Evolutionary conservation across 2,797 vertebrate genomes (phyloP), one percentile per base, ranked within the genome.

Genomic region (Lithobates sylvaticus): DNA sequence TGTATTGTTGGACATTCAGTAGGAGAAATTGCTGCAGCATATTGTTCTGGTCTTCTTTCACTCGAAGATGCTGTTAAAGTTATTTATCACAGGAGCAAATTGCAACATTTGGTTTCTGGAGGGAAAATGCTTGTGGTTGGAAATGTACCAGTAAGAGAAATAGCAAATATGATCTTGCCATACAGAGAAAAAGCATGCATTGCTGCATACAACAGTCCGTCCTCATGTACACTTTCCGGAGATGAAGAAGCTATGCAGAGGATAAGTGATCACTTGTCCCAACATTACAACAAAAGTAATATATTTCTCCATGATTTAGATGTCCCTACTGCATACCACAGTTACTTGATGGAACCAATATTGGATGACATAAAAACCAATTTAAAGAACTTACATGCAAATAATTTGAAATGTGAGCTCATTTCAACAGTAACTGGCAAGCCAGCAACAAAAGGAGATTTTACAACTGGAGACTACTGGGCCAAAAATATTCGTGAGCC

Each of bases 101-200:
- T 96, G 36, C 97, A 98, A 92, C 91, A 91, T 61, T 95, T 90
- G 82, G 95, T 95, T n/a, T 89, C 89, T 3, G 91, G 93, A 0
- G 96, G 97, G n/a, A 97, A 93, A 88, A 98, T 98, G 97, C 88
- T 97, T 80, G 93, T 96, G n/a, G 91, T 97, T 42, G 92, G 97
- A 71, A 97, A 97, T 87, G 88, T 96, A 81, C 88, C 92, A 0
- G 89, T 96, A 10, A 88, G 92, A 86, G 91, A 96, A 21, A 89
- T 97, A 26, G 76, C 93, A 61, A 88, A 92, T 29, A 10, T 44
- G n/a, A 89, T 97, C 44, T 81, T 78, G 3, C 79, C 44, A 12
- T 95, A 95, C 88, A 91, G 89, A 0, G 94, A 92, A 29, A 94
- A 89, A 78, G 90, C 97, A 85, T 94, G 93, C 83, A 81, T 97